Evolutionary conservation across 2,113 vertebrate genomes (phyloP).

Genomic region (Ceuthmochares aereus): DNA sequence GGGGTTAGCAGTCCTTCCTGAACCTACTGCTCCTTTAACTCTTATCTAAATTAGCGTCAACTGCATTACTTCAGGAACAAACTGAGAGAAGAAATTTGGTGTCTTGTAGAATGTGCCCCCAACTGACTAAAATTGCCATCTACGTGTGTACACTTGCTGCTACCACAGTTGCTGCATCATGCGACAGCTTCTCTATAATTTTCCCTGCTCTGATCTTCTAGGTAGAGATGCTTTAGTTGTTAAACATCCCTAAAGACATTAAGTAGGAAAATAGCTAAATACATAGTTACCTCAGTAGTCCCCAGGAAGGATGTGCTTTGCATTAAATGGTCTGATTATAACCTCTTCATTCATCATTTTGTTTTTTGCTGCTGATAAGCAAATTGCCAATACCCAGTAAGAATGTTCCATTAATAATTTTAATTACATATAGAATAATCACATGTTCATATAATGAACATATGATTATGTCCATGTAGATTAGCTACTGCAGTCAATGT

Average conservation of each 20-base stretch:
- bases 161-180: background rate
- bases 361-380: background rate
- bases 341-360: background rate
- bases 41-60: background rate
- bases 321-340: background rate
- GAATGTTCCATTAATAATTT: background rate
- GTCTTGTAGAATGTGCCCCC: background rate
- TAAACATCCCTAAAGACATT: constrained; percentile 14
- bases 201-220: background rate
- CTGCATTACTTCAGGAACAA: background rate
- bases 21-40: background rate
- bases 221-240: background rate
- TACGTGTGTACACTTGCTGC: background rate
- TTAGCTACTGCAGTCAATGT: background rate
- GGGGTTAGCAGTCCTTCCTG: background rate
- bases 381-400: background rate
- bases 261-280: constrained; percentile 33
- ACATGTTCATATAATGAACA: background rate
- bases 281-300: background rate
- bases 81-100: background rate
- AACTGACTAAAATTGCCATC: background rate
- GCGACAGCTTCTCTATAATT: background rate
- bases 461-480: background rate
- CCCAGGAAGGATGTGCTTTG: background rate
- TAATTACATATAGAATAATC: background rate